Base-by-base conservation (phyloP, 2,888 invertebrate species). In the Lysandra coridon region DNA sequence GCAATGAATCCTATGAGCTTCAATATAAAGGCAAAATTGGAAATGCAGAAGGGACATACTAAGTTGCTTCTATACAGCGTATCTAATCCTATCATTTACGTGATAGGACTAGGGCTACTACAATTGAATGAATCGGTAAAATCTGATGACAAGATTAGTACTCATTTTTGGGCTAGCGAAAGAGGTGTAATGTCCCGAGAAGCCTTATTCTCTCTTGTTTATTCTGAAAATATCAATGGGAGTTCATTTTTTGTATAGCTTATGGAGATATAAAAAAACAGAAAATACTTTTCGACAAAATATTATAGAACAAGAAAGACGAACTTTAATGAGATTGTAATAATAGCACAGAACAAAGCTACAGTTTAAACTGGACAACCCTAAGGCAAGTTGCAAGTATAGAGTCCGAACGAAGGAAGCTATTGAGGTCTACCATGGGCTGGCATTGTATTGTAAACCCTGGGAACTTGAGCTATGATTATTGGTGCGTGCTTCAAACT, bases 51-150 rank as follows among this genome's bases (percentile, higher is more conserved):
- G 53, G 77, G 80, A 14, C 64, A 78, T 80, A 82, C 83, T 88
- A 88, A 82, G 85, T 81, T 85, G 80, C 86, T 87, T 84, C 85
- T 81, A 83, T 83, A 81, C 83, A 82, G 80, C 81, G 83, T 80
- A 81, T 85, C 83, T 83, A 86, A 84, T 88, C 86, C 87, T 90
- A 91, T 90, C 85, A 90, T 90, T 91, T 92, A 92, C 91, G 91
- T 92, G 92, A 93, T 91, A 90, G 89, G 91, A 92, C 90, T 92
- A 91, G 57, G 73, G 69, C 60, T 79, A 74, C 23, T 44, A 30
- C 49, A 14, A 74, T 44, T 14, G 40, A 73, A 79, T 23, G 1
- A 17, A 69, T 33, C 33, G 1, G 4, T 69, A 33, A 69, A 69
- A 69, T 37, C 33, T 69, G 33, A 5, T 69, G 33, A 5, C 23